Percentiles rank a stretch among this genome's conserved stretches.
Evolutionary conservation across 2,888 invertebrate species (phyloP).

Genomic region (Xanthorhoe designata): DNA sequence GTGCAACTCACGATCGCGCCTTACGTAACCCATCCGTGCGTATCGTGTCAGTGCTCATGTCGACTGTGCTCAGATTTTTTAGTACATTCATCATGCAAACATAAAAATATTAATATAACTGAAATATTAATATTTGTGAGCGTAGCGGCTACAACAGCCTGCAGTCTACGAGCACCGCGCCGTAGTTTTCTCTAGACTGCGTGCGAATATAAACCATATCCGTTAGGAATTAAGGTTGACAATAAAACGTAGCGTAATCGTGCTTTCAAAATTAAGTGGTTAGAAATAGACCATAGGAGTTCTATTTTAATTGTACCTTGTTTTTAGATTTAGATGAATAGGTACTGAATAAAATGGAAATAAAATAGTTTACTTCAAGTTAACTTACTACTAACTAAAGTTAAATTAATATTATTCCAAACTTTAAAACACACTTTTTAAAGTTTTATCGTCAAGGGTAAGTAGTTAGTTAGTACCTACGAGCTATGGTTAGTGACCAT

Average conservation of each 20-base stretch:
- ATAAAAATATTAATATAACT: no score
- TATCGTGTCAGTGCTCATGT: conserved; percentile 61
- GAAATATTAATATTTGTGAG: conserved; percentile 29
- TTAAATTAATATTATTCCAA: background rate
- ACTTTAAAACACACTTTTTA: background rate
- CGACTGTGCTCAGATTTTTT: background rate
- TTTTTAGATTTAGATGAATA: background rate
- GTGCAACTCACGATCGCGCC: conserved; percentile 71
- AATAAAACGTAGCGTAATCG: conserved; percentile 40
- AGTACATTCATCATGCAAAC: background rate
- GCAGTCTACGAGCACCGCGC: conserved; percentile 48
- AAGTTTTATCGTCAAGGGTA: background rate
- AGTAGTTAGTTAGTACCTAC: background rate
- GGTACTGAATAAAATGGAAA: background rate
- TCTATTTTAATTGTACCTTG: conserved; percentile 30
- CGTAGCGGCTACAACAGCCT: conserved; percentile 55
- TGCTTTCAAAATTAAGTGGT: conserved; percentile 47
- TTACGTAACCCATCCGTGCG: conserved; percentile 76
- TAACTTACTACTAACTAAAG: background rate
- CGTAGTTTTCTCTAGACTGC: conserved; percentile 48
- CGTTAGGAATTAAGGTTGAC: conserved; percentile 47
- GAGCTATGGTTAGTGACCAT: no score
- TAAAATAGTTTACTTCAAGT: no score
- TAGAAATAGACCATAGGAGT: conserved; percentile 48
- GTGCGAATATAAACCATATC: conserved; percentile 51